Base-by-base conservation (phyloP, 1,140 invertebrate species). In the Papilio machaon region DNA sequence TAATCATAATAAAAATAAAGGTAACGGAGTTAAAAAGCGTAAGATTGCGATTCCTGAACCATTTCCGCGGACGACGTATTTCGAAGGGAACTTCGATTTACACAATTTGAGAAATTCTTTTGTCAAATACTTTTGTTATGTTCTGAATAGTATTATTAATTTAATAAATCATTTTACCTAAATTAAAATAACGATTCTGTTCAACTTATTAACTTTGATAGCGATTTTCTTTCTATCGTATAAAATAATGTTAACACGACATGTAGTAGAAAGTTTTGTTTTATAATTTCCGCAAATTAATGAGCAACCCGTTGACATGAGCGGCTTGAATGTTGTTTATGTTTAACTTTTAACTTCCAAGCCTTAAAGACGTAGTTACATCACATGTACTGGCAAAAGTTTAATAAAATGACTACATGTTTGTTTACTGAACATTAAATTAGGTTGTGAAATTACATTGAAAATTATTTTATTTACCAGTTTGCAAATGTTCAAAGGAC, bases 41-140 rank as follows among this genome's bases (percentile, higher is more conserved):
- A 70, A 70, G 30, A 70, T 70, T 70, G 30, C 30, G 64, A 70
- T 70, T 70, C 64, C 64, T 70, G 64, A 70, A 70, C 13, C 13
- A 70, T 70, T 70, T 70, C 30, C 23, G 11, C 11, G 64, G 64
- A 64, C 10, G 64, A 35, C 23, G 64, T 70, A 70, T 30, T 35
- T 38, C 64, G 30, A 35, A 11, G 15, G 13, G 30, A 70, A 70
- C 30, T 35, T 35, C 23, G 4, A 70, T 35, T 38, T 35, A 38
- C n/a, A 70, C 11, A 70, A 70, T 70, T 35, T 30, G 5, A 70
- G 13, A 70, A 35, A 70, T 15, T 35, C 19, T 30, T 38, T 70
- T 30, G 23, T 67, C 17, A 54, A 54, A 54, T n/a, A 54, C 17
- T 54, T 54, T 54, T 58, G 54, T 19, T 58, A 58, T 15, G 8